Base-by-base conservation (phyloP, 2,113 vertebrate genomes). In the Fregata magnificens region DNA sequence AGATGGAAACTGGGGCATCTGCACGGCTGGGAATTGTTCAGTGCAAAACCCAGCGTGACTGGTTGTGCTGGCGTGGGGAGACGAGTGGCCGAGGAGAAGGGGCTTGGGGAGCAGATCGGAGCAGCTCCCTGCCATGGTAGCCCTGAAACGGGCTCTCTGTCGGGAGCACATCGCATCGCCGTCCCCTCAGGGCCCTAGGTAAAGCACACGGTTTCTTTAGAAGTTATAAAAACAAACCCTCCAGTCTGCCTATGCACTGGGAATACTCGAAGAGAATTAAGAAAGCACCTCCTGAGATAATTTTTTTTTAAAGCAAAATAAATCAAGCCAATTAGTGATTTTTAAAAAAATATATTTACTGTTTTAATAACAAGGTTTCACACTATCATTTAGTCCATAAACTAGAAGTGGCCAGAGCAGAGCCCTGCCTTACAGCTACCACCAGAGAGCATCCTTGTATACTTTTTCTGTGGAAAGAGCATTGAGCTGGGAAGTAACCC, bases 361-460 rank as follows among this genome's bases (percentile, higher is more conserved):
- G 5, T 65, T 94, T 72, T 82, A 70, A 73, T 11, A 76, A 11
- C 13, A 31, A 61, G 11, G 2, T 47, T 91, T 84, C 62, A 50
- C 44, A 1, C 14, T 45, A 9, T 34, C 5, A 3, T 20, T 40
- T 56, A 42, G 28, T 28, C 71, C 67, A 11, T 42, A 52, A 83
- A 44, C 53, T 20, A 3, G 2, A 81, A 78, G 13, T 10, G 79
- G 58, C 55, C 88, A 73, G 69, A 73, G 66, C 44, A 36, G 80
- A 91, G 79, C 81, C 85, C 40, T 91, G 92, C 29, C 69, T 77
- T 32, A 22, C 49, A 77, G 61, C 94, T 90, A 32, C 93, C 97
- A 93, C 71, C 78, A 89, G 95, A 96, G 87, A 97, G 97, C 92
- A 91, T 93, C 95, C 96, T 97, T 98, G 96, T 94, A 97, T 93